These are phyloP conservation scores for Agonopterix alstromeriana DNA, from an alignment of 2,888 invertebrate genomes.

Conservation along the genomic window DNA sequence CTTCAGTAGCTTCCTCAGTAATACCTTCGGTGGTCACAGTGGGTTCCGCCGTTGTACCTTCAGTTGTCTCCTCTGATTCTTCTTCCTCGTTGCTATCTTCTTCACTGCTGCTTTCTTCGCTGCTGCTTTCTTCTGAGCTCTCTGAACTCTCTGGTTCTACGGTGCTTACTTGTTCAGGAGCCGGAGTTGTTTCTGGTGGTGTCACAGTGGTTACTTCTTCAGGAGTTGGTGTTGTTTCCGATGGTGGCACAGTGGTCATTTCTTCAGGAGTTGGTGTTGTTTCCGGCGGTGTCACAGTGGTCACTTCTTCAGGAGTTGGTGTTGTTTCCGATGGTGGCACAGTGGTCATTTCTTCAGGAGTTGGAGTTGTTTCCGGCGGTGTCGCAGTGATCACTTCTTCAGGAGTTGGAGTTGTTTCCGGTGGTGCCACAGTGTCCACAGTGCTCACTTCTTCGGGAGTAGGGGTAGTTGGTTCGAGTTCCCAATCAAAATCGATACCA, in stretches of 20 bases:
- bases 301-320: not conserved
- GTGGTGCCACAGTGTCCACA: not conserved
- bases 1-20: not conserved
- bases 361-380: not conserved
- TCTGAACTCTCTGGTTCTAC: not conserved
- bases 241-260: not conserved
- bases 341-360: not conserved
- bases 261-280: not conserved
- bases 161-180: not conserved
- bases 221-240: slow-evolving; percentile 1
- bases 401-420: not conserved
- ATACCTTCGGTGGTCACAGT: not conserved
- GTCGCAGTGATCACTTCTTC: not conserved
- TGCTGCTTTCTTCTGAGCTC: not conserved
- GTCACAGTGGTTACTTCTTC: not conserved
- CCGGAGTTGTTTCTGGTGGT: not conserved
- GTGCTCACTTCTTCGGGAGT: not conserved
- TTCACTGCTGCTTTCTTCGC: not conserved
- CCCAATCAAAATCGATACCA: slow-evolving; percentile 39
- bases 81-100: not conserved
- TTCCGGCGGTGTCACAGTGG: not conserved
- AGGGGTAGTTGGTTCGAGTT: not conserved
- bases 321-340: not conserved
- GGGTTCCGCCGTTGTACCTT: not conserved
- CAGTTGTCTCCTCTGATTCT: not conserved